Percentiles rank a stretch among this genome's conserved stretches.
These are phyloP conservation scores for Euura saliciscinereae DNA, from an alignment of 1,140 invertebrate species.

Conservation along the genomic window DNA sequence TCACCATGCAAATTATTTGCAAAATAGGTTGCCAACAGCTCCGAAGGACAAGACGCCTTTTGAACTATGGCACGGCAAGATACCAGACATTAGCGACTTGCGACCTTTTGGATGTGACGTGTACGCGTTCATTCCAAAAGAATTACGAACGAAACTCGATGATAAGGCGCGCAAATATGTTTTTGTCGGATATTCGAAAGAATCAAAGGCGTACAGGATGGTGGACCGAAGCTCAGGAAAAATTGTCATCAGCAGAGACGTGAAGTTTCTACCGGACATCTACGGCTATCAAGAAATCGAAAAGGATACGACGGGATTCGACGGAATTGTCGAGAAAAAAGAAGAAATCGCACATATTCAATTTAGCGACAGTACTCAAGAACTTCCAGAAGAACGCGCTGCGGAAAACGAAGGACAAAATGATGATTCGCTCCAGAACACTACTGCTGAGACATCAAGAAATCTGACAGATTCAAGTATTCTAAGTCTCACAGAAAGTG, in stretches of 20 bases:
- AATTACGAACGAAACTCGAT: constrained; percentile 29
- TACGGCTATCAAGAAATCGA: not conserved
- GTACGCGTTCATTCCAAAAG: constrained; percentile 13
- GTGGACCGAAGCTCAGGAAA: constrained; percentile 19
- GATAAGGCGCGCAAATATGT: constrained; percentile 22
- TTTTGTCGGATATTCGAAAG: constrained; percentile 29
- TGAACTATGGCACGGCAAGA: constrained; percentile 23
- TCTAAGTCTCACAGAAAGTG: not conserved
- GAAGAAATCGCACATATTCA: too few relatives aligned
- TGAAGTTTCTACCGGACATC: constrained; percentile 23
- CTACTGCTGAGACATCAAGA: not conserved
- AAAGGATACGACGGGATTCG: too few relatives aligned
- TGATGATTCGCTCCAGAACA: not conserved
- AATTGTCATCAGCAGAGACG: constrained; percentile 26
- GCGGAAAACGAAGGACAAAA: not conserved
- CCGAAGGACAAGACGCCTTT: constrained; percentile 13
- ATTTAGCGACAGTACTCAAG: not conserved
- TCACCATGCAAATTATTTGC: constrained; percentile 41
- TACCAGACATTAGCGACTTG: constrained; percentile 23
- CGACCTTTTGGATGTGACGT: constrained; percentile 27
- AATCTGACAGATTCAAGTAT: not conserved
- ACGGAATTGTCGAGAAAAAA: too few relatives aligned
- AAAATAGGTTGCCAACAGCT: constrained; percentile 35
- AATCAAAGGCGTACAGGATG: constrained; percentile 29
- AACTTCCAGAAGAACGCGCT: not conserved